phyloP scores from a whole-genome alignment of 1,140 invertebrate genomes.

The Euura lappo region DNA sequence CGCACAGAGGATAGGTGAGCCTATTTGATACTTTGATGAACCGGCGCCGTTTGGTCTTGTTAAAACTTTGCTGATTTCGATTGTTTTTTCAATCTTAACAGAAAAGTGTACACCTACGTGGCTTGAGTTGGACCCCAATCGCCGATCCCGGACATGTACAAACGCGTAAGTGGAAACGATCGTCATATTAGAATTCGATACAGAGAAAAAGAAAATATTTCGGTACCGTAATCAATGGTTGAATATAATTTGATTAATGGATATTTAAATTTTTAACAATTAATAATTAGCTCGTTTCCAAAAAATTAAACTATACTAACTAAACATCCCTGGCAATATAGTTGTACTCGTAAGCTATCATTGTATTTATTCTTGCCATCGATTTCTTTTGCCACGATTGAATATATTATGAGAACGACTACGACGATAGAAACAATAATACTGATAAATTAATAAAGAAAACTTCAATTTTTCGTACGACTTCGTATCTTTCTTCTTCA shows the following conservation, averaged over 20 bases:
- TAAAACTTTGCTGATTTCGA: constrained; percentile 12
- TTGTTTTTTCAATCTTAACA: constrained; percentile 55
- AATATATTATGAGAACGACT: constrained; percentile 36
- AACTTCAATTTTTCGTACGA: neutral
- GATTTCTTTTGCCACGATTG: constrained; percentile 6
- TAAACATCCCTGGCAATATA: too few relatives aligned
- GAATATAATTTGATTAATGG: constrained; percentile 21
- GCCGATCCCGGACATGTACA: constrained; percentile 52
- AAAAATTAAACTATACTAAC: too few relatives aligned
- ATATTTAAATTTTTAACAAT: constrained; percentile 11
- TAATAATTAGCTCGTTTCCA: constrained; percentile 17
- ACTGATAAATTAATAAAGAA: constrained; percentile 11
- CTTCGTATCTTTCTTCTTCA: neutral
- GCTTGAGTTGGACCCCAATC: constrained; percentile 69
- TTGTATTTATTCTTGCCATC: too few relatives aligned
- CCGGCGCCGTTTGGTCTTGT: constrained; percentile 4
- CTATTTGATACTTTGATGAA: constrained; percentile 14
- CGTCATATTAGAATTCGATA: constrained; percentile 31
- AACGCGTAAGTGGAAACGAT: constrained; percentile 53
- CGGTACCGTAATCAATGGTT: constrained; percentile 28
- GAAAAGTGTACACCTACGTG: constrained; percentile 92
- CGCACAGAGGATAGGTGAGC: constrained; percentile 90
- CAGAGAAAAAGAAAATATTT: neutral
- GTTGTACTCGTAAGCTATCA: too few relatives aligned
- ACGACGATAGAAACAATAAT: constrained; percentile 36